phyloP scores from a whole-genome alignment of 2,797 vertebrate species.

The Hemitrygon akajei region DNA sequence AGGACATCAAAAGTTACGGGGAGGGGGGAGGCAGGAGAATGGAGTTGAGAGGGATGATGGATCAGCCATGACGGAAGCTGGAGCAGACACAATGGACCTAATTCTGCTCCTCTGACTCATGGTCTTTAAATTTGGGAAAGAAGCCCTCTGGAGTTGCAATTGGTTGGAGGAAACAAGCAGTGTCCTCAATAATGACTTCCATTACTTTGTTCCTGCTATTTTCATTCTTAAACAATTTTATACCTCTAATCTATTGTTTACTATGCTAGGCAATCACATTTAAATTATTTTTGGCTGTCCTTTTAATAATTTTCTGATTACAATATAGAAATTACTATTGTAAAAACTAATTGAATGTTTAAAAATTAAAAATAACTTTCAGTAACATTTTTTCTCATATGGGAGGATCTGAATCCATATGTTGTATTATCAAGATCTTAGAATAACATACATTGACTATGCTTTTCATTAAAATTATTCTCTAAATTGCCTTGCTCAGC shows the following conservation, averaged over 20 bases:
- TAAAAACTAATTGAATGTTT: not conserved
- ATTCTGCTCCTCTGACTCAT: too few species aligned
- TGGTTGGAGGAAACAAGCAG: not conserved
- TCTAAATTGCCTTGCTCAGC: not conserved
- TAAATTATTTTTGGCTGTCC: not conserved
- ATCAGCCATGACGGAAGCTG: too few species aligned
- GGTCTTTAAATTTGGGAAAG: not conserved
- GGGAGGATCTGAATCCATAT: not conserved
- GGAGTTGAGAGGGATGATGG: too few species aligned
- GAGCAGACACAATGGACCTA: too few species aligned
- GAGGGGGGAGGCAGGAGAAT: too few species aligned
- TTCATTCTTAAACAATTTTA: not conserved
- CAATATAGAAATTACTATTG: not conserved
- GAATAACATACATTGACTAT: not conserved
- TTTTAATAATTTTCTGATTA: constrained; percentile 6
- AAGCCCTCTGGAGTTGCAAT: not conserved
- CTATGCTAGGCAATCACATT: too few species aligned
- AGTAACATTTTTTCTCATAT: constrained; percentile 4
- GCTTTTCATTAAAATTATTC: not conserved
- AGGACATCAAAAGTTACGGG: too few species aligned
- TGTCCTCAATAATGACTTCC: too few species aligned
- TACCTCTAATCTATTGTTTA: not conserved
- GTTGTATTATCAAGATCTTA: not conserved
- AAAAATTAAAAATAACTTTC: not conserved
- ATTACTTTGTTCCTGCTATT: not conserved